Base-by-base conservation (phyloP, 2,113 vertebrate genomes). In the Spermophilus dauricus region DNA sequence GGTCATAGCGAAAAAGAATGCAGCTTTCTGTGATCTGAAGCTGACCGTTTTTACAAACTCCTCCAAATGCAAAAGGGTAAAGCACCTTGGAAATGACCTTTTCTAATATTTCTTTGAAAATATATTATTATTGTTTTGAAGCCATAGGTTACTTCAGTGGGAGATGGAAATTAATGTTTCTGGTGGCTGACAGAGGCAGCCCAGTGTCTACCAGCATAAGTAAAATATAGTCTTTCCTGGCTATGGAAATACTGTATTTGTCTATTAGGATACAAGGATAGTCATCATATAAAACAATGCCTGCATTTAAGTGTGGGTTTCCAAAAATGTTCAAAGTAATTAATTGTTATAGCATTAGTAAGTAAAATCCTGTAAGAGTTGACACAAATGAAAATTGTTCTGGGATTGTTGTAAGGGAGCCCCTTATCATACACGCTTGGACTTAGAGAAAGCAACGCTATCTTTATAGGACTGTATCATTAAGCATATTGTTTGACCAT, bases 381-480 rank as follows among this genome's bases (percentile, higher is more conserved):
- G 30, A 6, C 28, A 39, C 2, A 7, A 12, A 34, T 70, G 37
- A 48, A n/a, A 37, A 88, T 4, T 28, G 10, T 22, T 24, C 34
- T 67, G 5, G n/a, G 16, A 34, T 65, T 16, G 8, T 3, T 61
- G 9, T 5, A 8, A 42, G 3, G 3, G 39, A 37, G 0, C 1
- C n/a, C 48, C 13, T 90, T 16, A 28, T 11, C 5, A 48, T 1
- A 9, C 3, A 56, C n/a, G 5, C 22, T 90, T 37, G 17, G 26
- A 51, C n/a, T 45, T 13, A 26, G 1, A 76, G 48, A 91, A 51
- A 87, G 69, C 3, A 0, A 5, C 0, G 0, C 26, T 63, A 2
- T 9, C 70, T 18, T 65, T 30, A 13, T 18, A 53, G 77, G 3
- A 2, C 2, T 34, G 32, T 16, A 13, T 69, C 76, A 39, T 18